Base-by-base conservation (phyloP, 2,888 invertebrate genomes). In the Habroteleia sp. region DNA sequence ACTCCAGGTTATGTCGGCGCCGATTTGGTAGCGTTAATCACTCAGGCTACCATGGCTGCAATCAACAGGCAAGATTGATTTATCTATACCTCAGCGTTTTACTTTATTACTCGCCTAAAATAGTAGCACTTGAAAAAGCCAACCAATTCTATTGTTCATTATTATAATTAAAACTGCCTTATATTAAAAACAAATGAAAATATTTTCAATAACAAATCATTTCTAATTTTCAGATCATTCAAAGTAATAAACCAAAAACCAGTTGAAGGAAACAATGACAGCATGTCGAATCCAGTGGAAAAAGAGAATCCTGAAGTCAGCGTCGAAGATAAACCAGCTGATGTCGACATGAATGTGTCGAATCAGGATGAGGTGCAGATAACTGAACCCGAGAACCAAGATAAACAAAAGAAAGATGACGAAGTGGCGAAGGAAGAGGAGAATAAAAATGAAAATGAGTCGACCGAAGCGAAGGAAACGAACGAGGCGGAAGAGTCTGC, bases 1-100 rank as follows among this genome's bases (percentile, higher is more conserved):
- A 97, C 97, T 3, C 99, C 99, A 0, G 99, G 99, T 0, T 99
- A 94, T 90, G 98, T 98, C 25, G 99, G 98, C 7, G 97, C 97
- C 2, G 98, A 99, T 91, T 90, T 99, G 79, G 92, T 94, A 87
- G 94, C 96, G 0, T 90, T 98, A 54, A 93, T 95, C 0, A 92
- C 96, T 75, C 96, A 97, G 89, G 96, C 98, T 17, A 14, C 52
- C 5, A 65, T 58, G 58, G 37, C 65, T 10, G 73, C 65, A 1
- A 29, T 65, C 1, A 39, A 65, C 10, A 58, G 72, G 71, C 62
- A 56, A 48, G n/a, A 16, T 66, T 44, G 52, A 33, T 25, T 25
- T 3, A 25, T 6, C n/a, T n/a, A n/a, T n/a, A n/a, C n/a, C n/a
- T n/a, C n/a, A n/a, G n/a, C n/a, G n/a, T n/a, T n/a, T n/a, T n/a